Percentiles rank a stretch among this genome's conserved stretches.
Evolutionary conservation across 2,888 invertebrate genomes (phyloP).

Genomic region (Agonum fuliginosum): DNA sequence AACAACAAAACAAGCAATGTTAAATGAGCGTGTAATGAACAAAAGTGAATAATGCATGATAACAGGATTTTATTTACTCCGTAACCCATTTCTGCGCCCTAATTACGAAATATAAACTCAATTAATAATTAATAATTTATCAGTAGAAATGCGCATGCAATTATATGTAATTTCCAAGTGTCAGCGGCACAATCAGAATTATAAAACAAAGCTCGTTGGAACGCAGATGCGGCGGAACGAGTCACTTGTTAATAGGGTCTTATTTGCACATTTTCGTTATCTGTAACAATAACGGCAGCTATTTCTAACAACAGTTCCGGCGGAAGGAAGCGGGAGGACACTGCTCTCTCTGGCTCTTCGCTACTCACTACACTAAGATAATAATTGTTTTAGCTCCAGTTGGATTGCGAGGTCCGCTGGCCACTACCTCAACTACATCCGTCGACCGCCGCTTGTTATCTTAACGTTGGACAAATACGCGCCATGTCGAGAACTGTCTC

Average conservation of each 20-base stretch:
- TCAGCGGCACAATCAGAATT: slow-evolving; percentile 31
- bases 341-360: not conserved
- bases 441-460: slow-evolving; percentile 42
- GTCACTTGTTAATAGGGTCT: slow-evolving; percentile 9
- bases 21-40: not conserved
- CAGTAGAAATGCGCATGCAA: slow-evolving; percentile 4
- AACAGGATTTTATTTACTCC: slow-evolving; percentile 14
- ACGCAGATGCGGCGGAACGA: not conserved
- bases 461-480: too few relatives aligned
- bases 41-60: slow-evolving; percentile 14
- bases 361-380: slow-evolving; percentile 43
- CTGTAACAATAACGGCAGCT: slow-evolving; percentile 50
- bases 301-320: slow-evolving; percentile 27
- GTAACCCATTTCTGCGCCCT: not conserved
- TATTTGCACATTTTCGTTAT: slow-evolving; percentile 52
- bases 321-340: slow-evolving; percentile 24
- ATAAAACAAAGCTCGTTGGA: slow-evolving; percentile 11
- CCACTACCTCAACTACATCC: slow-evolving; percentile 24
- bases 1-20: too few relatives aligned
- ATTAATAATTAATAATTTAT: slow-evolving; percentile 44
- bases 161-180: slow-evolving; percentile 24
- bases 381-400: slow-evolving; percentile 52
- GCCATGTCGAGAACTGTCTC: too few relatives aligned
- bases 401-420: not conserved
- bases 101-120: slow-evolving; percentile 37